These are phyloP conservation scores for Camarhynchus parvulus DNA, from an alignment of 2,113 vertebrate species.

Conservation along the genomic window DNA sequence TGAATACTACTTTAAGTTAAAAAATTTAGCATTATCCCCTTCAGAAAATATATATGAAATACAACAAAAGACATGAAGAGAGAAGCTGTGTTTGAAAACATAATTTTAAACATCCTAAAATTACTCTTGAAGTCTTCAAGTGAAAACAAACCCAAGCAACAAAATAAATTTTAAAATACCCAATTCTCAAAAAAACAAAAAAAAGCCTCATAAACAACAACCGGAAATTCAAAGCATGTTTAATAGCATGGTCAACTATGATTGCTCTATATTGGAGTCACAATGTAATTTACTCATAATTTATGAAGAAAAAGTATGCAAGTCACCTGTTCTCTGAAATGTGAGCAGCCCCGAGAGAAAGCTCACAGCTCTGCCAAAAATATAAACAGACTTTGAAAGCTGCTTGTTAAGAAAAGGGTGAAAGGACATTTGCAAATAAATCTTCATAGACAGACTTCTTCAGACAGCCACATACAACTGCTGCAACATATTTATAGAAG, in stretches of 20 bases:
- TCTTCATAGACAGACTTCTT: slow-evolving; percentile 32
- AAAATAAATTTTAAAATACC: not conserved
- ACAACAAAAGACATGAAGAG: not conserved
- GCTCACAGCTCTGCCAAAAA: slow-evolving; percentile 38
- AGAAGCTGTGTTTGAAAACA: not conserved
- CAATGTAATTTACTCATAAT: slow-evolving; percentile 37
- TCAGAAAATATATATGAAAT: not conserved
- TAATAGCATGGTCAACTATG: not conserved
- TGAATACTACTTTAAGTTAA: not conserved
- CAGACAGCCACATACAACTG: slow-evolving; percentile 44
- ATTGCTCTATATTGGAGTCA: not conserved
- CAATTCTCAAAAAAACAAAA: not conserved
- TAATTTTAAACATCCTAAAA: not conserved
- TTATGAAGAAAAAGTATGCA: slow-evolving; percentile 26
- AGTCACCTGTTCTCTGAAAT: slow-evolving; percentile 56
- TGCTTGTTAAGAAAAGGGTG: slow-evolving; percentile 47
- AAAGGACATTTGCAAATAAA: slow-evolving; percentile 52
- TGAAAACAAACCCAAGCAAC: rapidly evolving
- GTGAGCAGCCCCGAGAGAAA: slow-evolving; percentile 14
- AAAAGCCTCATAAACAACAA: not conserved
- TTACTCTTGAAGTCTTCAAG: not conserved
- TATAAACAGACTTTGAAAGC: slow-evolving; percentile 42
- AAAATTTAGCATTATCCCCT: not conserved
- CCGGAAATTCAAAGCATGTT: not conserved
- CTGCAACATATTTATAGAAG: slow-evolving; percentile 41